phyloP scores from a whole-genome alignment of 2,888 invertebrate genomes.

The Drosophila bunnanda region DNA sequence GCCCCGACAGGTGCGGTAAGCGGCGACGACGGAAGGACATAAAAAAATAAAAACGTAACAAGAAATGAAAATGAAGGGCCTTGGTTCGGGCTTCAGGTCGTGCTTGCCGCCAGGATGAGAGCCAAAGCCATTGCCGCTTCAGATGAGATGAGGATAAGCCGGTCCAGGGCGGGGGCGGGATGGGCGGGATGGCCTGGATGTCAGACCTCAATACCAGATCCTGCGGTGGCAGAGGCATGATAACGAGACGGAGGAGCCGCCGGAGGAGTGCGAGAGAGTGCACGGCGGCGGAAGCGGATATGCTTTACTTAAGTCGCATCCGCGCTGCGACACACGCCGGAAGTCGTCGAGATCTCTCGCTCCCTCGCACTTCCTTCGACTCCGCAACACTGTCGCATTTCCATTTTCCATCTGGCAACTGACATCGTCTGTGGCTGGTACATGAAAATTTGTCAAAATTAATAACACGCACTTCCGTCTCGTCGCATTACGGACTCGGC shows the following conservation, averaged over 20 bases:
- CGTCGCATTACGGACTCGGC: constrained; percentile 67
- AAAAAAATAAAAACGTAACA: constrained; percentile 68
- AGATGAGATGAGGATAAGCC: constrained; percentile 41
- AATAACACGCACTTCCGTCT: constrained; percentile 80
- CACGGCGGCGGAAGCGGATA: constrained; percentile 78
- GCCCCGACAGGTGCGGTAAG: constrained; percentile 49
- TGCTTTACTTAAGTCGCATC: constrained; percentile 82
- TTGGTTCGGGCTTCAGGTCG: constrained; percentile 8
- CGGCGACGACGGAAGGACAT: constrained; percentile 73
- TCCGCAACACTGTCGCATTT: constrained; percentile 20
- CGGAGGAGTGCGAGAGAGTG: constrained; percentile 41
- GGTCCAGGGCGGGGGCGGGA: not conserved
- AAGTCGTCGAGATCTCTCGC: constrained; percentile 68
- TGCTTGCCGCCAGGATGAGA: constrained; percentile 52
- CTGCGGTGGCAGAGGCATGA: constrained; percentile 27
- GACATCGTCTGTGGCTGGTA: constrained; percentile 49
- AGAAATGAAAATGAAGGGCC: constrained; percentile 78
- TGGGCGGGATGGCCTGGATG: constrained; percentile 45
- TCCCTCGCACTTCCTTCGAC: constrained; percentile 24
- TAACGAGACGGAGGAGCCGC: constrained; percentile 27
- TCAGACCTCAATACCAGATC: constrained; percentile 47
- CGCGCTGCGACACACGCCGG: constrained; percentile 79
- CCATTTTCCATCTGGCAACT: constrained; percentile 66
- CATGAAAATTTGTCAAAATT: constrained; percentile 82
- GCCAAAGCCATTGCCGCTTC: constrained; percentile 75